Base-by-base conservation (phyloP, 1,140 invertebrate species). In the Brachystomella parvula region DNA sequence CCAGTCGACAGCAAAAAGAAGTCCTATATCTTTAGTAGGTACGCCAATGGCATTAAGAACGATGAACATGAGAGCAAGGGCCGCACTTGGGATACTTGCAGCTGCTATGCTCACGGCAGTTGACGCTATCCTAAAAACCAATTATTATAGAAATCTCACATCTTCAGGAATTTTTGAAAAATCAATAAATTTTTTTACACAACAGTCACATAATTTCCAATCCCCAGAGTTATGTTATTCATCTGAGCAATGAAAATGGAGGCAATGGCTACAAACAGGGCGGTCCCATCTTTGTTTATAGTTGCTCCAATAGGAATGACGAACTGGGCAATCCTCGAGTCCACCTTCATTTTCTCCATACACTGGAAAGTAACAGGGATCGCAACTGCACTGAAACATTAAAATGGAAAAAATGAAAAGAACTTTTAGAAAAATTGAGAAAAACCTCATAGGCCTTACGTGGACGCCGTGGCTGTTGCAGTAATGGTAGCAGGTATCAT, bases 241-340 rank as follows among this genome's bases (percentile, higher is more conserved):
- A 94, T 89, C 78, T 96, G 93, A 49, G 92, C 92, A 49, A 96
- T 87, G 77, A 96, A 97, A 68, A 95, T 85, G 39, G 90, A 88
- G 2, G 92, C 89, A 0, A 92, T 85, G 0, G 90, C 84, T 21
- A 96, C 85, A 77, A 94, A 97, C 15, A 96, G 78, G 0, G 94
- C 94, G 1, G 93, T 96, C 17, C 94, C 94, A 75, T 96, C 92
- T 88, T 94, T 94, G 78, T 96, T 96, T 72, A 94, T 28, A 53
- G 47, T 30, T 2, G 12, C 56, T 24, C 91, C 90, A 67, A 94
- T 90, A 0, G 92, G 92, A 12, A 95, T 79, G 17, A 94, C 89
- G 78, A 94, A 95, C 59, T 90, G 83, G 0, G 93, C 94, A 61
- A 98, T 90, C 61, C 93, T 83, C 35, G 87, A 83, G 81, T 98